Percentiles rank a stretch among this genome's conserved stretches.
These are phyloP conservation scores for Macrocentrus cingulum DNA, from an alignment of 1,140 invertebrate genomes.

Conservation along the genomic window DNA sequence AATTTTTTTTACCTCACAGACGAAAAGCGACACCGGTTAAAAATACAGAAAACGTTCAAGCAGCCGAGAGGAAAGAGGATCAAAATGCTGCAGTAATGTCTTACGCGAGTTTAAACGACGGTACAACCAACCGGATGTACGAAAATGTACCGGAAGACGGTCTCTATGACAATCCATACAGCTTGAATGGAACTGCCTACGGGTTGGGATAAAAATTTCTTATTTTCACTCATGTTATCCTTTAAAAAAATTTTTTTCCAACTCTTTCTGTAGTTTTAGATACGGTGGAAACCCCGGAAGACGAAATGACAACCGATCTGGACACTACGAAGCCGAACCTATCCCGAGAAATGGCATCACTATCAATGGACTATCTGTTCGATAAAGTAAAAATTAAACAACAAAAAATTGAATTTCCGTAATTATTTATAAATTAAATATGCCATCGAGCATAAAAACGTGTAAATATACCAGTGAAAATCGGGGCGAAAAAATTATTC, in stretches of 20 bases:
- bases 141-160: slow-evolving; percentile 76
- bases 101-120: slow-evolving; percentile 75
- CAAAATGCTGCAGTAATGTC: slow-evolving; percentile 84
- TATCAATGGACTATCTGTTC: slow-evolving; percentile 72
- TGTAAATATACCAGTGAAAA: slow-evolving; percentile 22
- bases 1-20: slow-evolving; percentile 51
- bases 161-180: slow-evolving; percentile 71
- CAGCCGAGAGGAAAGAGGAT: slow-evolving; percentile 80
- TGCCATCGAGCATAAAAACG: not conserved
- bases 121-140: slow-evolving; percentile 67
- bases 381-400: slow-evolving; percentile 50
- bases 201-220: slow-evolving; percentile 47
- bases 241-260: slow-evolving; percentile 31
- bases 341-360: slow-evolving; percentile 67
- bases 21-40: slow-evolving; percentile 82
- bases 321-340: slow-evolving; percentile 72
- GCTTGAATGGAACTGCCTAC: slow-evolving; percentile 59
- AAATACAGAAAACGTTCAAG: slow-evolving; percentile 84
- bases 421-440: slow-evolving; percentile 30
- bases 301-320: slow-evolving; percentile 61
- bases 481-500: slow-evolving; percentile 18
- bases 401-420: no score
- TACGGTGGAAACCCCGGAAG: slow-evolving; percentile 66
- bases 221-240: slow-evolving; percentile 40
- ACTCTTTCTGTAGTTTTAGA: slow-evolving; percentile 47